Evolutionary conservation across 1,140 invertebrate species (phyloP), one percentile per base, ranked within the genome.

Genomic region (Magallana gigas): DNA sequence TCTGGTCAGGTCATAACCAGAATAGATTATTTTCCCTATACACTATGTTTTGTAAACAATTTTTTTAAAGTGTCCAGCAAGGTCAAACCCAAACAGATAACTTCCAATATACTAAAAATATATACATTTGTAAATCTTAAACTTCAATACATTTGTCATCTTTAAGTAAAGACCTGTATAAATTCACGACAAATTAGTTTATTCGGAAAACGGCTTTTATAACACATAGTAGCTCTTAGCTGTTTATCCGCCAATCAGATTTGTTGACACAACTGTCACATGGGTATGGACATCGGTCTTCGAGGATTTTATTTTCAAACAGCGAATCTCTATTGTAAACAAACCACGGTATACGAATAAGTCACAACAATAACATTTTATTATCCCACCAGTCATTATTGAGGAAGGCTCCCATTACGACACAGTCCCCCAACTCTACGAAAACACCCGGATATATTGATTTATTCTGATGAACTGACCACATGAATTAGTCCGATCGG

Each of bases 281-380:
- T 36, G 68, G 36, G 23, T 9, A 48, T 48, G 23, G 23, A 29
- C 36, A 76, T 14, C 23, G 36, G 68, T 29, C 68, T 29, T 18
- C 23, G 18, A 76, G 18, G 23, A 76, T 12, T 36, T 76, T 76
- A 14, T 76, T 76, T 76, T 29, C 68, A 76, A 76, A 76, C 23
- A 18, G 11, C 8, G 68, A 76, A 76, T 76, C 68, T 12, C 68
- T 76, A 76, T 29, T 29, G 68, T 76, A 36, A 76, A 76, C 68
- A 76, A 18, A 62, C 12, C 12, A 11, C 11, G 36, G 68, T 76
- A 29, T 8, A 18, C 68, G 68, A 76, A 76, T 76, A 76, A 76
- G 68, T 76, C 29, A 76, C 68, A 36, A 29, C 36, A 76, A 76
- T 76, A 76, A 76, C 68, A 76, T 76, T 36, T 76, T 76, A 36